Evolutionary conservation across 2,113 vertebrate species (phyloP).

Genomic region (Entomyzon cyanotis): DNA sequence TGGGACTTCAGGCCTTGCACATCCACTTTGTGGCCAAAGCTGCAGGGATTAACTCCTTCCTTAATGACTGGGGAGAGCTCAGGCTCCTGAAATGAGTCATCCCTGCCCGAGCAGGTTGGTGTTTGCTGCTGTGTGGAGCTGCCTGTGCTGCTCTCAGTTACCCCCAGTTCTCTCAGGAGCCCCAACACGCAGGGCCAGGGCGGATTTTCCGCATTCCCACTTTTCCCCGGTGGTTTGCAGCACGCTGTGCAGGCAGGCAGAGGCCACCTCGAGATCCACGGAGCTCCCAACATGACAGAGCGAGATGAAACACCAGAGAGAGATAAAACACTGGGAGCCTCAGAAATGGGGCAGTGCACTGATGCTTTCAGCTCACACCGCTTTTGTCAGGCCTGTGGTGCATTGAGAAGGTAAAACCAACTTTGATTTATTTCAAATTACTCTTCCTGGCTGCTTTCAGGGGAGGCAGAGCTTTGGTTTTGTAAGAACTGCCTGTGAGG

Average conservation of each 20-base stretch:
- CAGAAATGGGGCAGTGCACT: constrained; percentile 29
- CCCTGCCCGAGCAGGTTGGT: background rate
- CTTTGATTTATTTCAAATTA: background rate
- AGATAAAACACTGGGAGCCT: background rate
- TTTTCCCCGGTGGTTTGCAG: accelerated
- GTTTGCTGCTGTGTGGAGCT: background rate
- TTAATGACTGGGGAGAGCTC: background rate
- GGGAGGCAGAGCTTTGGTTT: background rate
- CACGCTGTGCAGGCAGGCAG: background rate
- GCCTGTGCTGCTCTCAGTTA: background rate
- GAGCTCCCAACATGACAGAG: background rate
- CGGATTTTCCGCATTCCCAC: accelerated
- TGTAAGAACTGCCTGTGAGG: background rate
- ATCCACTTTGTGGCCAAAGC: background rate
- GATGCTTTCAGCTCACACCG: background rate
- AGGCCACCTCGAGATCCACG: background rate
- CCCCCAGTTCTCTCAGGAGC: background rate
- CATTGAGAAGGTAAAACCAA: background rate
- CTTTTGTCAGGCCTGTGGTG: background rate
- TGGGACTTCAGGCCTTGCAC: background rate
- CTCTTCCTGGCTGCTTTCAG: background rate
- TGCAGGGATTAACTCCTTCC: constrained; percentile 23
- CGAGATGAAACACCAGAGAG: background rate
- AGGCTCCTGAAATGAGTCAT: constrained; percentile 12
- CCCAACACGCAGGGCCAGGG: accelerated